Conservation (phyloP, 2,113 vertebrate species). For the Lepus americanus region DNA sequence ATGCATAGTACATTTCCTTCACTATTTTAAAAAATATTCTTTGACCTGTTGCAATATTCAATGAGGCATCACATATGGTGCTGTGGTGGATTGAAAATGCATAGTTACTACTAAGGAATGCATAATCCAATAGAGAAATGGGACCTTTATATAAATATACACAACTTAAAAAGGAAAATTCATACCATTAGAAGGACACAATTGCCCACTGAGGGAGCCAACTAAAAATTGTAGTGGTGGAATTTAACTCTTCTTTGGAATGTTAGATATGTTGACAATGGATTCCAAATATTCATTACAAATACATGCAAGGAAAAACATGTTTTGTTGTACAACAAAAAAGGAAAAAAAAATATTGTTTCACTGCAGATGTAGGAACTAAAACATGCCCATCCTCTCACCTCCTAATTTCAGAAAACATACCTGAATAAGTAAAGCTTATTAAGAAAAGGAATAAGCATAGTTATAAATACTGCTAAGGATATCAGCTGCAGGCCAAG, state of each 20-base stretch:
- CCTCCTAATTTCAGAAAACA: neutral
- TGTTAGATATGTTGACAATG: neutral
- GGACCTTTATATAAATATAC: neutral
- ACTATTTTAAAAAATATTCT: slow-evolving; percentile 47
- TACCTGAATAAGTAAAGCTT: neutral
- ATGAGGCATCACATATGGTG: neutral
- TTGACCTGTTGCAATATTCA: neutral
- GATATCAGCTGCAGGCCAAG: neutral
- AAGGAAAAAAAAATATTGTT: neutral
- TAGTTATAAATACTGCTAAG: slow-evolving; percentile 25
- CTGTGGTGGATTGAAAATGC: neutral
- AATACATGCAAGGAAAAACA: neutral
- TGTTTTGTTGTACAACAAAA: neutral
- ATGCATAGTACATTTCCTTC: neutral
- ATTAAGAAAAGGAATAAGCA: neutral
- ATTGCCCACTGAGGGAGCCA: neutral
- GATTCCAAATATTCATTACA: neutral
- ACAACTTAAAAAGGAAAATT: neutral
- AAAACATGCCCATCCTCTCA: neutral
- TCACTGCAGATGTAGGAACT: neutral
- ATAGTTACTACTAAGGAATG: neutral
- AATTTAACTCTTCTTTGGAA: neutral
- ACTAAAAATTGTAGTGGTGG: neutral
- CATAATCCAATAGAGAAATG: neutral
- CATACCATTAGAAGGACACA: neutral